A percentile compares a stretch with the other conserved stretches of the same genome.
Evolutionary conservation across 2,113 vertebrate genomes (phyloP).

Genomic region (Amphiprion percula): DNA sequence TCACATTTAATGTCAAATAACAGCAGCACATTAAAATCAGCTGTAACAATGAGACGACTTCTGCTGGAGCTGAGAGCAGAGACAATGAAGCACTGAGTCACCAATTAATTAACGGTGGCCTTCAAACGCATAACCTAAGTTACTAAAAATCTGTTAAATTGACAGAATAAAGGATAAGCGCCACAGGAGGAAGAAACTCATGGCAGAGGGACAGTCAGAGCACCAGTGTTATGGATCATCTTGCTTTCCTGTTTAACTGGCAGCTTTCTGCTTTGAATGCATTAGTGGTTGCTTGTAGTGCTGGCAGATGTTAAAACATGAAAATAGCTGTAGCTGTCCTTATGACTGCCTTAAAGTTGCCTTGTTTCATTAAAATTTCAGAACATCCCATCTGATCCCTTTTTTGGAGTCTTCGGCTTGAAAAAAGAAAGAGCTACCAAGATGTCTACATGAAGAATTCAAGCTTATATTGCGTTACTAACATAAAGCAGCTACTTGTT

Average conservation of each 20-base stretch:
- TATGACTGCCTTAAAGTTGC: constrained; percentile 12
- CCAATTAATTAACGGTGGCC: constrained; percentile 11
- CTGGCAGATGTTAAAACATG: constrained; percentile 45
- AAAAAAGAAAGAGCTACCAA: constrained; percentile 19
- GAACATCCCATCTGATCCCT: neutral
- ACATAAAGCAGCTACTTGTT: neutral
- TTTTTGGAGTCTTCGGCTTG: constrained; percentile 10
- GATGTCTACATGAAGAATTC: neutral
- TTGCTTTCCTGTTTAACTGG: constrained; percentile 21
- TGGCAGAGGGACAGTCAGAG: neutral
- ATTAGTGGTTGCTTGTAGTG: constrained; percentile 1
- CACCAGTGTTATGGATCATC: constrained; percentile 21
- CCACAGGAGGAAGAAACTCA: constrained; percentile 1
- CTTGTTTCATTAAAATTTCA: constrained; percentile 41
- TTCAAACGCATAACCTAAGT: constrained; percentile 26
- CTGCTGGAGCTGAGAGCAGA: neutral
- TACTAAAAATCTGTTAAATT: constrained; percentile 12
- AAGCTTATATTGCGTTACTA: neutral
- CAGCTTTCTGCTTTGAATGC: neutral
- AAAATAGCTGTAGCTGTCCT: constrained; percentile 15
- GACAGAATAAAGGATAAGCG: constrained; percentile 7
- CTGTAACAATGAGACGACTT: constrained; percentile 7
- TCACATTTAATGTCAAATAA: neutral
- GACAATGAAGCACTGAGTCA: constrained; percentile 26
- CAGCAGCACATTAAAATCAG: too few relatives aligned